phyloP scores from a whole-genome alignment of 2,113 vertebrate species.

The Dissostichus mawsoni region DNA sequence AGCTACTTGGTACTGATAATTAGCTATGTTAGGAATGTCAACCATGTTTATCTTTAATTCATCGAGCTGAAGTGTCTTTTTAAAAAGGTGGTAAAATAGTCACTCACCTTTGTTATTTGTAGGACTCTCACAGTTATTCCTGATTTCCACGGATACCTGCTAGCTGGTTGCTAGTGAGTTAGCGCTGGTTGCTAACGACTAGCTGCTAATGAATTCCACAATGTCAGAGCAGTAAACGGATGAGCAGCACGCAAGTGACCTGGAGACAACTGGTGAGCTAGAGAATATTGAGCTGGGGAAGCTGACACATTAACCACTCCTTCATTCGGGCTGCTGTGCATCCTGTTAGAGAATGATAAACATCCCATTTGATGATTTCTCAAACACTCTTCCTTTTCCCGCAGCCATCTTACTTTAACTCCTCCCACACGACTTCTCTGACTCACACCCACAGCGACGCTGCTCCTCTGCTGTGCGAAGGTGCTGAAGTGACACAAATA shows the following conservation, averaged over 20 bases:
- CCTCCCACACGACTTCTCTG: conserved; percentile 71
- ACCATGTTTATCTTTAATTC: rapidly evolving
- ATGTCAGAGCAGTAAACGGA: conserved; percentile 65
- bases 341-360: conserved; percentile 68
- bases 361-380: conserved; percentile 67
- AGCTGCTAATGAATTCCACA: conserved; percentile 70
- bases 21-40: conserved; percentile 17
- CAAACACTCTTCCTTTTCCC: conserved; percentile 61
- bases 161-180: conserved; percentile 62
- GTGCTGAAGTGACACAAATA: neutral
- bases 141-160: conserved; percentile 49
- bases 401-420: conserved; percentile 84
- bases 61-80: too few species aligned
- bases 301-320: conserved; percentile 37
- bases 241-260: neutral
- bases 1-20: conserved; percentile 37
- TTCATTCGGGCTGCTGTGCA: conserved; percentile 38
- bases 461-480: neutral
- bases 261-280: neutral
- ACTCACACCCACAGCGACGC: conserved; percentile 72
- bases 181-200: conserved; percentile 64
- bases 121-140: conserved; percentile 33
- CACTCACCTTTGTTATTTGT: conserved; percentile 50
- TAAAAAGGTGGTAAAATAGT: neutral
- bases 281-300: neutral